These are phyloP conservation scores for Syngnathus scovelli DNA, from an alignment of 2,113 vertebrate genomes.

Conservation along the genomic window DNA sequence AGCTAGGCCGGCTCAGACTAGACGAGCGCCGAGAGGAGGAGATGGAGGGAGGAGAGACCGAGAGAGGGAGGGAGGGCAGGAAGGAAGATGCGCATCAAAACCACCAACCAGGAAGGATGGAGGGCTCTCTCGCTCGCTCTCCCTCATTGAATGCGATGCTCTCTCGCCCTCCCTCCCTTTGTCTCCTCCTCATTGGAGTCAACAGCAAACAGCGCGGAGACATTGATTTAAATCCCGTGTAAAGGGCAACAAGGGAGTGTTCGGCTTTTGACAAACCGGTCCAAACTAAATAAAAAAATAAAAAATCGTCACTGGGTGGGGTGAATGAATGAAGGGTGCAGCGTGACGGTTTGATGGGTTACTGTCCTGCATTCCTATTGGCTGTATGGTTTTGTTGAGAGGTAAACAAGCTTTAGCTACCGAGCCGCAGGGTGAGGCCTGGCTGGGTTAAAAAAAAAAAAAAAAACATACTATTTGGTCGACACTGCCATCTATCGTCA, in stretches of 20 bases:
- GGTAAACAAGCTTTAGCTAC: not conserved
- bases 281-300: not conserved
- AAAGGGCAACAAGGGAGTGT: not conserved
- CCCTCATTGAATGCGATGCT: not conserved
- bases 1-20: conserved; percentile 34
- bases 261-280: not conserved
- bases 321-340: not conserved
- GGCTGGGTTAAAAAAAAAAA: not conserved
- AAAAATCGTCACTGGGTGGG: not conserved
- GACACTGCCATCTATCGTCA: conserved; percentile 56
- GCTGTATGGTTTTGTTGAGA: not conserved
- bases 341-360: not conserved
- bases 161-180: conserved; percentile 31
- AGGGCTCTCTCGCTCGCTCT: conserved; percentile 3
- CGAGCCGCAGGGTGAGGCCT: conserved; percentile 26
- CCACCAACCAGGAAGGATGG: conserved; percentile 65
- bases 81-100: conserved; percentile 60
- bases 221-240: conserved; percentile 4
- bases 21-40: conserved; percentile 50
- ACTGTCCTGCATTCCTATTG: not conserved
- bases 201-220: conserved; percentile 31
- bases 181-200: conserved; percentile 51
- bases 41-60: conserved; percentile 8
- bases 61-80: conserved; percentile 17
- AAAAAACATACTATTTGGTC: conserved; percentile 9